These are phyloP conservation scores for Barnardius zonarius DNA, from an alignment of 2,113 vertebrate species.

Conservation along the genomic window DNA sequence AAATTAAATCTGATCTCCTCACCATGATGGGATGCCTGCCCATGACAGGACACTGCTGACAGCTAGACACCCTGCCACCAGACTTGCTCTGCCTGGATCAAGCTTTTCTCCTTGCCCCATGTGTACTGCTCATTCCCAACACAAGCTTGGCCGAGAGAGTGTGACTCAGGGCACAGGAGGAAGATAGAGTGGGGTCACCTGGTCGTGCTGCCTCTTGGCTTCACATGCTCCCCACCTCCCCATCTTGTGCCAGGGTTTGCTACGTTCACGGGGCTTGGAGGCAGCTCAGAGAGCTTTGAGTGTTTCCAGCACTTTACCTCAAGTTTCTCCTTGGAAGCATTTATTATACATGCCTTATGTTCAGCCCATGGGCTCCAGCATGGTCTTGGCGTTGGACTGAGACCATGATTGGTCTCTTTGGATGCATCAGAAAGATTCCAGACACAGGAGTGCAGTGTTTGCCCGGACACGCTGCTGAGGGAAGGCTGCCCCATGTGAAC, in stretches of 20 bases:
- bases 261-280: neutral
- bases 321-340: neutral
- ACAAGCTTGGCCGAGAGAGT: fast-evolving
- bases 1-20: neutral
- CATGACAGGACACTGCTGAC: neutral
- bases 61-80: neutral
- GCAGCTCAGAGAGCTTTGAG: neutral
- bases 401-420: neutral
- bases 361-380: neutral
- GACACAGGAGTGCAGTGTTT: neutral
- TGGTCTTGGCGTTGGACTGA: neutral
- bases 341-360: neutral
- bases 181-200: fast-evolving
- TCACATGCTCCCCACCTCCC: neutral
- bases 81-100: neutral
- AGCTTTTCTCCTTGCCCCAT: neutral
- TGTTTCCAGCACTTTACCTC: neutral
- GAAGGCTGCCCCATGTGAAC: neutral
- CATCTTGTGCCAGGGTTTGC: neutral
- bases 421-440: neutral
- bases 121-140: neutral
- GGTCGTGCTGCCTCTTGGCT: neutral
- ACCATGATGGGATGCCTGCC: fast-evolving
- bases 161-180: neutral
- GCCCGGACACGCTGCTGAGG: neutral